phyloP scores from a whole-genome alignment of 2,113 vertebrate genomes.

The Aythya baeri region DNA sequence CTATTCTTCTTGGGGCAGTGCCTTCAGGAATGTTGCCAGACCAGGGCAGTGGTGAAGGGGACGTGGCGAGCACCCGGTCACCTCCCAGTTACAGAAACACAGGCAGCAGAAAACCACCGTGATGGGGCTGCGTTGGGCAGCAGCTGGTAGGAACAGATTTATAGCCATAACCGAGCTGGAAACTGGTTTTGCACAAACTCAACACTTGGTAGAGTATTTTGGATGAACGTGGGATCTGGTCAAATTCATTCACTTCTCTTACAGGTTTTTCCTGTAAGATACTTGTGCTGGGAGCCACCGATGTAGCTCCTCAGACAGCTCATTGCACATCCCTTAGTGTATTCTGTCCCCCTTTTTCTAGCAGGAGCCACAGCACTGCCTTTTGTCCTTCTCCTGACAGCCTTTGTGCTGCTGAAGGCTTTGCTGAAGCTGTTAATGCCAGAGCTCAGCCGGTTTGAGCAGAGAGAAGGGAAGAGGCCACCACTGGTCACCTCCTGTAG shows the following conservation, averaged over 20 bases:
- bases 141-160: not conserved
- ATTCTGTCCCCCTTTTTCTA: not conserved
- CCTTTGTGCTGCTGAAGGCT: not conserved
- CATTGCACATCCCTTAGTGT: accelerated
- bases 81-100: not conserved
- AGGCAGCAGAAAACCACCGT: not conserved
- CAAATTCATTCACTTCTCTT: not conserved
- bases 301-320: not conserved
- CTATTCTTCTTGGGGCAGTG: not conserved
- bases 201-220: not conserved
- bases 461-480: not conserved
- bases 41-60: not conserved
- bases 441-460: not conserved
- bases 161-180: not conserved
- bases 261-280: not conserved
- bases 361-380: not conserved
- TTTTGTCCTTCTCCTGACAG: not conserved
- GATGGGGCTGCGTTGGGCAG: not conserved
- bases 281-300: accelerated
- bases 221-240: not conserved
- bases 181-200: not conserved
- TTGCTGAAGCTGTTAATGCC: not conserved
- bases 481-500: not conserved
- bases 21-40: constrained; percentile 51
- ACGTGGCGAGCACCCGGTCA: not conserved